A percentile compares a stretch with the other conserved stretches of the same genome.
Evolutionary conservation across 2,888 invertebrate species (phyloP).

Genomic region (Hydropsyche betteni): DNA sequence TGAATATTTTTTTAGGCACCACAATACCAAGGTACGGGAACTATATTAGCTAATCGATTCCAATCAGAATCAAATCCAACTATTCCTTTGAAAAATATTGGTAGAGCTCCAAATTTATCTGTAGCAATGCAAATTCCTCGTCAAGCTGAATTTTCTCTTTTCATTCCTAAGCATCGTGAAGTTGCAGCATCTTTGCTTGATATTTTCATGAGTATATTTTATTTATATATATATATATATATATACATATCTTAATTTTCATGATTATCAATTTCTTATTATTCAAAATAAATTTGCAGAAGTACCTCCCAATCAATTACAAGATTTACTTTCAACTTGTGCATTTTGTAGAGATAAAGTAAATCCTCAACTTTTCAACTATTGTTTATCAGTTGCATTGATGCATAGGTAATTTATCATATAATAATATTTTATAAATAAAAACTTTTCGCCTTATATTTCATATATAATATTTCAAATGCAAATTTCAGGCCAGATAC

Average conservation of each 20-base stretch:
- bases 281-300: slow-evolving; percentile 36
- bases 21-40: slow-evolving; percentile 5
- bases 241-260: slow-evolving; percentile 3
- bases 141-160: slow-evolving; percentile 32
- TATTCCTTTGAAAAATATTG: slow-evolving; percentile 66
- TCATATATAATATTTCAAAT: slow-evolving; percentile 18
- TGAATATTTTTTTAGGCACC: slow-evolving; percentile 13
- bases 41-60: slow-evolving; percentile 2
- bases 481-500: slow-evolving; percentile 66
- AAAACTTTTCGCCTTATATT: slow-evolving; percentile 13
- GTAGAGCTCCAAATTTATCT: not conserved
- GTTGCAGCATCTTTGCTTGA: slow-evolving; percentile 14
- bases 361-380: slow-evolving; percentile 71
- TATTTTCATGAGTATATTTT: slow-evolving; percentile 28
- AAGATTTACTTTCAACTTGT: slow-evolving; percentile 66
- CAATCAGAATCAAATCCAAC: slow-evolving; percentile 52
- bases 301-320: slow-evolving; percentile 56
- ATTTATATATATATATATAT: not conserved
- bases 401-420: slow-evolving; percentile 60
- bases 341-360: slow-evolving; percentile 67
- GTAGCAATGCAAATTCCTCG: slow-evolving; percentile 17
- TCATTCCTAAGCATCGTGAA: slow-evolving; percentile 30
- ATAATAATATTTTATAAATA: slow-evolving; percentile 15
- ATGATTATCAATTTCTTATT: not conserved
- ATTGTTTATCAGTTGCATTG: slow-evolving; percentile 69